Evolutionary conservation across 1,140 invertebrate genomes (phyloP).

Genomic region (Zaprionus ghesquierei): DNA sequence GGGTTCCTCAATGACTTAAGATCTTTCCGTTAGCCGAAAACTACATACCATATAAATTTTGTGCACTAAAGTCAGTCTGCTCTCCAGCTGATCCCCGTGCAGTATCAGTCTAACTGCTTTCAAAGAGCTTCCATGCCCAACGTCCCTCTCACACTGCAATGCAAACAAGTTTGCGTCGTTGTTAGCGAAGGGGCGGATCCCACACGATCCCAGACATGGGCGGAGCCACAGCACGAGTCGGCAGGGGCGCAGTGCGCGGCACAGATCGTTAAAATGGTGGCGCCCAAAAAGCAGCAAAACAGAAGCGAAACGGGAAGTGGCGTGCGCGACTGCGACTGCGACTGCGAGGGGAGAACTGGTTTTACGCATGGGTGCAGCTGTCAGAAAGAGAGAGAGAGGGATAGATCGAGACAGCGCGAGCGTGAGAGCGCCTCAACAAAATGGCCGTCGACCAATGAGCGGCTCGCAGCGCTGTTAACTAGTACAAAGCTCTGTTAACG

Average conservation of each 20-base stretch:
- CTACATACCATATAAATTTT: too few relatives aligned
- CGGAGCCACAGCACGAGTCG: conserved; percentile 16
- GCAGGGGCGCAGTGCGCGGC: conserved; percentile 5
- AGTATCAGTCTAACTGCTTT: too few relatives aligned
- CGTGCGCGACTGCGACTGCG: neutral
- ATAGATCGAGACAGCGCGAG: too few relatives aligned
- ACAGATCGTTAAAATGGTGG: conserved; percentile 63
- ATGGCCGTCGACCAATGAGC: conserved; percentile 47
- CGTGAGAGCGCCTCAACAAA: conserved; percentile 45
- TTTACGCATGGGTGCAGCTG: conserved; percentile 74
- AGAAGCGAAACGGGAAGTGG: conserved; percentile 31
- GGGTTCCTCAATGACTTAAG: too few relatives aligned
- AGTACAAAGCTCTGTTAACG: neutral
- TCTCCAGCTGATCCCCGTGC: too few relatives aligned
- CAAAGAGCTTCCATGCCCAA: too few relatives aligned
- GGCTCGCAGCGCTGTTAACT: neutral
- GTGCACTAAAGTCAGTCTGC: too few relatives aligned
- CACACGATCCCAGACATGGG: neutral
- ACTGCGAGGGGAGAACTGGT: conserved; percentile 53
- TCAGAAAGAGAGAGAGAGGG: conserved; percentile 51
- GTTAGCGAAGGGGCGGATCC: conserved; percentile 16
- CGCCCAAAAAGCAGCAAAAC: conserved; percentile 43
- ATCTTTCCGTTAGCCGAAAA: too few relatives aligned
- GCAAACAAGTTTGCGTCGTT: conserved; percentile 4
- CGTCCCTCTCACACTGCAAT: neutral